phyloP scores from a whole-genome alignment of 2,888 invertebrate genomes.

The Epiblema foenella region DNA sequence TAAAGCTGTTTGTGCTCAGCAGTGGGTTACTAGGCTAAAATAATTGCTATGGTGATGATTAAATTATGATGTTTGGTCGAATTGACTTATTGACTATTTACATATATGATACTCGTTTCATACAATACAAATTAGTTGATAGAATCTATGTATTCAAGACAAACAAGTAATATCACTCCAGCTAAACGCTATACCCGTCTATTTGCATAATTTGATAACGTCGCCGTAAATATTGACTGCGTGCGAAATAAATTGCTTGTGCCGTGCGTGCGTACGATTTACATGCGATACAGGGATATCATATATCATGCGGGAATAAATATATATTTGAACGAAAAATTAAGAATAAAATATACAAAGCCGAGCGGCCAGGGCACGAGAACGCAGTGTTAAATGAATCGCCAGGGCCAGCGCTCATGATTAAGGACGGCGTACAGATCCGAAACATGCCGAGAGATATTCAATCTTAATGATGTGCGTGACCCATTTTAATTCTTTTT shows the following conservation, averaged over 20 bases:
- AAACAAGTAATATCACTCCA: conserved; percentile 12
- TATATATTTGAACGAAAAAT: background rate
- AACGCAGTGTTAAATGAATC: too few relatives aligned
- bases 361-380: too few relatives aligned
- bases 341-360: background rate
- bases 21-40: too few relatives aligned
- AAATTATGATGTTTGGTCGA: too few relatives aligned
- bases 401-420: too few relatives aligned
- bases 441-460: too few relatives aligned
- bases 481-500: too few relatives aligned
- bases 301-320: conserved; percentile 1
- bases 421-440: too few relatives aligned
- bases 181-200: conserved; percentile 20
- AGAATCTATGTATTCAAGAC: conserved; percentile 3
- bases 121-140: background rate
- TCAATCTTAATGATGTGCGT: too few relatives aligned
- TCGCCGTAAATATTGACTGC: conserved; percentile 32
- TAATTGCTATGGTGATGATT: too few relatives aligned
- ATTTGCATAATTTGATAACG: conserved; percentile 39
- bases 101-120: background rate
- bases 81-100: too few relatives aligned
- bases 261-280: conserved; percentile 26
- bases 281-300: conserved; percentile 3
- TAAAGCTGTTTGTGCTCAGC: too few relatives aligned
- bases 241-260: conserved; percentile 22